Conservation (phyloP, 2,113 vertebrate genomes). For the Felis chaus region DNA sequence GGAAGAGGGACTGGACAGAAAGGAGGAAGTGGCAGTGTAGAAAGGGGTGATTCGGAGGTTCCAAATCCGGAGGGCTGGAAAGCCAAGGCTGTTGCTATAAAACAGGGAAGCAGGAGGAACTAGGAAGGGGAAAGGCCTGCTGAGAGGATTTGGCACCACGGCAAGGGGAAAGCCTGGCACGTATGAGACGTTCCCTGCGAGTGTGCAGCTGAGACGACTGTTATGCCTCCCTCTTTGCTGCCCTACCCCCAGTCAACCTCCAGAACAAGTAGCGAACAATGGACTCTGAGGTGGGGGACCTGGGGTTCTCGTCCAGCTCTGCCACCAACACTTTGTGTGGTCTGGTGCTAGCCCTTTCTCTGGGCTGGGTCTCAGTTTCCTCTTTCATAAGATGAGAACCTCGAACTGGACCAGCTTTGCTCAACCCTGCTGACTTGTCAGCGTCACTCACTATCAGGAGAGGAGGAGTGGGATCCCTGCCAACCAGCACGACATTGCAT, state of each 20-base stretch:
- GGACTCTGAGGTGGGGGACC: background rate
- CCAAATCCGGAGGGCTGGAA: background rate
- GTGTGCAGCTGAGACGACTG: background rate
- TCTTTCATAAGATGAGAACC: background rate
- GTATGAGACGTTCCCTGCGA: fast-evolving
- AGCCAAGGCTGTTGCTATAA: background rate
- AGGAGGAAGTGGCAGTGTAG: background rate
- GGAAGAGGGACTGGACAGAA: background rate
- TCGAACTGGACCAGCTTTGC: background rate
- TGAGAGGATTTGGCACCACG: background rate
- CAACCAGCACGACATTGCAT: background rate
- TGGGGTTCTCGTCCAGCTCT: background rate
- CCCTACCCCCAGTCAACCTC: background rate
- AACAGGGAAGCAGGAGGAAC: background rate
- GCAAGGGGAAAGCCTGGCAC: background rate
- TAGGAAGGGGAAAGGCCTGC: background rate
- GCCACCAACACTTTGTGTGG: background rate
- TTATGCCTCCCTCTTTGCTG: background rate
- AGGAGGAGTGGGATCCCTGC: background rate
- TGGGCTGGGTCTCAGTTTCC: background rate
- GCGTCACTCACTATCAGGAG: fast-evolving
- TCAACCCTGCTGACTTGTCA: background rate
- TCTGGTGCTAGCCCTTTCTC: background rate
- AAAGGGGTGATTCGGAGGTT: background rate
- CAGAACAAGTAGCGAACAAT: background rate